Percentiles rank a stretch among this genome's conserved stretches.
These are phyloP conservation scores for Stenotaenia linearis DNA, from an alignment of 2,888 invertebrate genomes.

Conservation along the genomic window DNA sequence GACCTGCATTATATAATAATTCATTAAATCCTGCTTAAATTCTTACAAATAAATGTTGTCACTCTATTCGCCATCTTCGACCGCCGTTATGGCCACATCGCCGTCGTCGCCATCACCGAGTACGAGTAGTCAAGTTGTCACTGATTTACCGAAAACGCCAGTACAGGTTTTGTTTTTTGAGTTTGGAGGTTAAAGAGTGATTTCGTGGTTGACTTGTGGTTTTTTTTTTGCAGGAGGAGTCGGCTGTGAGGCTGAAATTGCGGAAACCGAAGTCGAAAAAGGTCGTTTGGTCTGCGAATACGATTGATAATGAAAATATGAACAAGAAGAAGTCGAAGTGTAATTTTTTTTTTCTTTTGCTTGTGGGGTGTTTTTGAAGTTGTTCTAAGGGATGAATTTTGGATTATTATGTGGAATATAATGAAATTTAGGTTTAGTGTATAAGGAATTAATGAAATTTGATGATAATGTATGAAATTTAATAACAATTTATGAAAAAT, in stretches of 20 bases:
- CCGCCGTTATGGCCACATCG: neutral
- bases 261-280: slow-evolving; percentile 64
- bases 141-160: neutral
- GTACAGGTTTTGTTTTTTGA: neutral
- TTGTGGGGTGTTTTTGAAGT: no score
- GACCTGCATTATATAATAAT: no score
- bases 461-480: no score
- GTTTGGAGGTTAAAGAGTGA: neutral
- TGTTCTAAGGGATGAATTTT: no score
- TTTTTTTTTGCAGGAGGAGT: slow-evolving; percentile 42
- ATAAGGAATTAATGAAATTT: neutral
- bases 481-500: no score
- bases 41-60: neutral
- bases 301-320: slow-evolving; percentile 91
- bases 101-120: neutral
- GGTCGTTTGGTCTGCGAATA: slow-evolving; percentile 82
- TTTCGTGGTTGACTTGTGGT: neutral
- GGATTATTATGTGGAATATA: no score
- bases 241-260: slow-evolving; percentile 60
- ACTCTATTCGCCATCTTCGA: neutral
- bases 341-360: no score
- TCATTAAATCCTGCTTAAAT: no score
- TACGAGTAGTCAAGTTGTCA: neutral
- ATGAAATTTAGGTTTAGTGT: slow-evolving; percentile 39
- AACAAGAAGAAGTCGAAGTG: slow-evolving; percentile 96